phyloP scores from a whole-genome alignment of 2,888 invertebrate species.

The Rhagium mordax region DNA sequence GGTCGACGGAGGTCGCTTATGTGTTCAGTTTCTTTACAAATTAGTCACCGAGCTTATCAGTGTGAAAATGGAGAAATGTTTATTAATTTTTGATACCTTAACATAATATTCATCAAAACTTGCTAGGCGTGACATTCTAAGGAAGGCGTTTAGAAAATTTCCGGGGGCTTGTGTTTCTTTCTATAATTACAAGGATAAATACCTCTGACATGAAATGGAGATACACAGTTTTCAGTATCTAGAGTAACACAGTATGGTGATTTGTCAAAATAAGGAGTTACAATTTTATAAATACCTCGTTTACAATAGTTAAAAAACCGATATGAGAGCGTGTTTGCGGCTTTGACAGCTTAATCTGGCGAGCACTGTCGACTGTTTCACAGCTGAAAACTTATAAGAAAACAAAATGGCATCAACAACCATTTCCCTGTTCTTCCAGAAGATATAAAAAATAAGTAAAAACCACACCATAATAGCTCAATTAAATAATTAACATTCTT shows the following conservation, averaged over 20 bases:
- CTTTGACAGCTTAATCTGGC: slow-evolving; percentile 48
- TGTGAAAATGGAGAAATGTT: no score
- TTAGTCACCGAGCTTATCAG: no score
- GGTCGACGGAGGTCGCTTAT: no score
- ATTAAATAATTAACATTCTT: slow-evolving; percentile 29
- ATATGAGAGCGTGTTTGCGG: slow-evolving; percentile 49
- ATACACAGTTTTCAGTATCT: slow-evolving; percentile 49
- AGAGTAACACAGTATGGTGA: slow-evolving; percentile 45
- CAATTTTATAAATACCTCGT: slow-evolving; percentile 58
- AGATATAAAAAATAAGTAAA: slow-evolving; percentile 44
- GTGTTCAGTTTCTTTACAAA: no score
- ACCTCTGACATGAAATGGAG: slow-evolving; percentile 53
- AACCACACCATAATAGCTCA: slow-evolving; percentile 48
- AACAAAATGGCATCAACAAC: slow-evolving; percentile 53
- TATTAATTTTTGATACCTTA: no score
- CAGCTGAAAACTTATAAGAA: slow-evolving; percentile 60
- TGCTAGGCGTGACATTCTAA: neutral
- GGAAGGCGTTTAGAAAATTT: slow-evolving; percentile 26
- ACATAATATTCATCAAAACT: no score
- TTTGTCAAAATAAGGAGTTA: slow-evolving; percentile 31
- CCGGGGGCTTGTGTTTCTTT: slow-evolving; percentile 40
- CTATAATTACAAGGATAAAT: slow-evolving; percentile 52
- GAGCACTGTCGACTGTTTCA: slow-evolving; percentile 50
- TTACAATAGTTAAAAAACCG: slow-evolving; percentile 53
- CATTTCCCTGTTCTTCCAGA: slow-evolving; percentile 45